Base-by-base conservation (phyloP, 2,797 vertebrate species). In the Pachyuromys duprasi region DNA sequence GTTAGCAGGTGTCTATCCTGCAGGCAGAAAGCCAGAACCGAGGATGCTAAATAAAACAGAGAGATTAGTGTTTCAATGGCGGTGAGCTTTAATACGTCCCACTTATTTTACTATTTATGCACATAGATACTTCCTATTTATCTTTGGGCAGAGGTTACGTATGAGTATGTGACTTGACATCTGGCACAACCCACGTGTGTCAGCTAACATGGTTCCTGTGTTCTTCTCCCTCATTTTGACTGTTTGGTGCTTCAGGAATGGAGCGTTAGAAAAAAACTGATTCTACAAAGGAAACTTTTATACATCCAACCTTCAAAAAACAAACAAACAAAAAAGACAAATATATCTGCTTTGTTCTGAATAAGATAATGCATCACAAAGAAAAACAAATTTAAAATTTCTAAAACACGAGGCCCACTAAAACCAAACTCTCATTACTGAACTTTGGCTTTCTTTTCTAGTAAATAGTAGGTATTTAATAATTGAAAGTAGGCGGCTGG, bases 271-370 rank as follows among this genome's bases (percentile, higher is more conserved):
- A 94, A 95, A 95, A 90, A 76, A 53, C 26, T 20, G 60, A 89
- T 42, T 89, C 45, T 89, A 49, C 7, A 81, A 81, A 90, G 65
- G 78, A 76, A 94, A 49, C 13, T 70, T 62, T 62, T 74, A 62
- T 6, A 87, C 11, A 88, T n/a, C 87, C 74, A 81, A 36, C 4
- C 60, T 89, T 91, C 67, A 39, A 67, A 74, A 49, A 49, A 49
- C n/a, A 53, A 53, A 53, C 5, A 13, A 57, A 57, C 3, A 57
- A 57, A 53, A 86, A 82, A n/a, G 13, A 42, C 63, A 36, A 62
- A 31, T 13, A 18, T 57, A 33, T 22, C 86, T 91, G 70, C 17
- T 93, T 76, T 93, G 33, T 94, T 90, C 36, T 81, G 49, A 96
- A 75, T 79, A 93, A 82, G 80, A 53, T 45, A 69, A 94, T 4